Evolutionary conservation across 1,140 invertebrate genomes (phyloP).

Genomic region (Conus ventricosus): DNA sequence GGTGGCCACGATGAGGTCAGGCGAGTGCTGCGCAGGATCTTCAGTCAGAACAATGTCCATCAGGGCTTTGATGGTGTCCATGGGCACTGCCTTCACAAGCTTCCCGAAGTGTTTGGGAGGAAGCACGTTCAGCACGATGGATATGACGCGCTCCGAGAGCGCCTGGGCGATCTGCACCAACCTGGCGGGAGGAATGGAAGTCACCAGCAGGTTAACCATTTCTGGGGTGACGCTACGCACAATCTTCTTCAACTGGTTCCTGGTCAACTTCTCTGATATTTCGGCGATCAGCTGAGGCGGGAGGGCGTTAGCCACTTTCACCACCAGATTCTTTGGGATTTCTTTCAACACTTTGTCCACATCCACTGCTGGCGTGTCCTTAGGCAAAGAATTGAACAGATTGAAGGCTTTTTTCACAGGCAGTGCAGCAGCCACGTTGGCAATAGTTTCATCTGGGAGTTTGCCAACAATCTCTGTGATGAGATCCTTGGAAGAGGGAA

Average conservation of each 20-base stretch:
- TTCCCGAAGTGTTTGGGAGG: conserved; percentile 4
- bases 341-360: conserved; percentile 1
- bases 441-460: conserved; percentile 26
- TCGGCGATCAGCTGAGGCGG: conserved; percentile 8
- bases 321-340: neutral
- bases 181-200: neutral
- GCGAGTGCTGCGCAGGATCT: neutral
- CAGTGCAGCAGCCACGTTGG: neutral
- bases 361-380: neutral
- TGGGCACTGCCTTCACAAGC: conserved; percentile 24
- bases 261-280: conserved; percentile 8
- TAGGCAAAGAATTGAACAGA: neutral
- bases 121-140: conserved; percentile 13
- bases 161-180: conserved; percentile 4
- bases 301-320: conserved; percentile 20
- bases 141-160: conserved; percentile 15
- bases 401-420: conserved; percentile 6
- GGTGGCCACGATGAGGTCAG: neutral
- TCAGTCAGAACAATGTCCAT: conserved; percentile 2
- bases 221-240: neutral
- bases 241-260: conserved; percentile 21
- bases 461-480: neutral
- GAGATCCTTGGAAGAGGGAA: neutral
- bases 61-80: conserved; percentile 4
- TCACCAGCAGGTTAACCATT: neutral